phyloP scores from a whole-genome alignment of 2,797 vertebrate species.

The Amblyraja radiata region DNA sequence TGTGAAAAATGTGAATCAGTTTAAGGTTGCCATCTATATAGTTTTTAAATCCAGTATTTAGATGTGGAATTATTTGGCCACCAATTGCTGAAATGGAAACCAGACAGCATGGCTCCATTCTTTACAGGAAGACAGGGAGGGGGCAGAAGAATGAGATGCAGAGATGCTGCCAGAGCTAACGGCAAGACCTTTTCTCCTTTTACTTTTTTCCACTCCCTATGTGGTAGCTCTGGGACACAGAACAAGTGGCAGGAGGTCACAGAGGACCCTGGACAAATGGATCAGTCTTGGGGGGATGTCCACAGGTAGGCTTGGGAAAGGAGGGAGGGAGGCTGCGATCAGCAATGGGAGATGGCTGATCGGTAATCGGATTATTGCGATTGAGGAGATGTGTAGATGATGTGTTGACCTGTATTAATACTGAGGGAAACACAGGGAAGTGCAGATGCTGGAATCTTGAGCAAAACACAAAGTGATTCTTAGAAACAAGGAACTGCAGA shows the following conservation, averaged over 20 bases:
- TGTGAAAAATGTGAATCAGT: background rate
- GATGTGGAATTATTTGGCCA: background rate
- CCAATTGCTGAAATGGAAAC: background rate
- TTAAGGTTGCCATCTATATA: background rate
- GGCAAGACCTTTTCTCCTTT: constrained; percentile 14
- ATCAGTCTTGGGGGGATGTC: background rate
- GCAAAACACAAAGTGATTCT: no score
- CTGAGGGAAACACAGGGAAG: background rate
- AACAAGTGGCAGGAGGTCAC: no score
- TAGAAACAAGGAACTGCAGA: no score
- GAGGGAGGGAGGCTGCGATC: background rate
- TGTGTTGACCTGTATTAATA: background rate
- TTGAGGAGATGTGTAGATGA: background rate
- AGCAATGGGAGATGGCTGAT: background rate
- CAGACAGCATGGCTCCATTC: no score
- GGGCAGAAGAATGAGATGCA: background rate
- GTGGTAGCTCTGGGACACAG: background rate
- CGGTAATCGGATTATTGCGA: background rate
- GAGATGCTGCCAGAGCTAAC: background rate
- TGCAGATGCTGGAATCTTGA: no score
- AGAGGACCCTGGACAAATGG: background rate
- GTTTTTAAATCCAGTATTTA: background rate
- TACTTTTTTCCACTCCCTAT: background rate
- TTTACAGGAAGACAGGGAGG: background rate
- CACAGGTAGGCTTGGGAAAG: no score